Evolutionary conservation across 2,797 vertebrate genomes (phyloP).

Genomic region (Cossypha niveicapilla): DNA sequence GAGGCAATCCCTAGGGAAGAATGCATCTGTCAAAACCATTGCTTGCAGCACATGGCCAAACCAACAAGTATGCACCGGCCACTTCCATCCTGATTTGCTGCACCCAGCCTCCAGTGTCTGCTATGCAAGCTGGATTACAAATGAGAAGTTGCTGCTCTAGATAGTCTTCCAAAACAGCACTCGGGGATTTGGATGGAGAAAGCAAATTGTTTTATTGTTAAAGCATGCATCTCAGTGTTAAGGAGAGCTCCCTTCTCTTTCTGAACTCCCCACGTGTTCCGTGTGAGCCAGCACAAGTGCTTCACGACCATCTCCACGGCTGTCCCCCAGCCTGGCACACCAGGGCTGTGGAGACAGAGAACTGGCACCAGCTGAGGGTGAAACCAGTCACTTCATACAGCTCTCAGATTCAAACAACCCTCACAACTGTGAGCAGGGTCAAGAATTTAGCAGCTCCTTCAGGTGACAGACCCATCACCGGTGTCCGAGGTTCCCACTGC

Average conservation of each 20-base stretch:
- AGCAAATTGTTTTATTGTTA: neutral
- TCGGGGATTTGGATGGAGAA: neutral
- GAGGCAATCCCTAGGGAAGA: constrained; percentile 33
- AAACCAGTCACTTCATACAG: neutral
- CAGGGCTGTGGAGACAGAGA: fast-evolving
- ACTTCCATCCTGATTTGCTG: neutral
- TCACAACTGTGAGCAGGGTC: neutral
- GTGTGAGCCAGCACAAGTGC: neutral
- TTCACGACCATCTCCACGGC: fast-evolving
- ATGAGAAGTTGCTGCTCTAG: neutral
- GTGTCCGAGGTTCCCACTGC: fast-evolving
- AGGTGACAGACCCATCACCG: fast-evolving
- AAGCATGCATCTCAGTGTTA: neutral
- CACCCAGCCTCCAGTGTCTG: neutral
- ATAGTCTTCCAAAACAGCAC: neutral
- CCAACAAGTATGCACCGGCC: neutral
- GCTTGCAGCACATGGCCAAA: neutral
- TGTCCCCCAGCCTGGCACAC: fast-evolving
- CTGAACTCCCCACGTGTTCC: neutral
- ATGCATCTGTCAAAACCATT: constrained; percentile 50
- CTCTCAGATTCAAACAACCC: neutral
- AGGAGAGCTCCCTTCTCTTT: neutral
- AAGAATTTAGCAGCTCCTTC: neutral
- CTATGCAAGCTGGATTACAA: neutral
- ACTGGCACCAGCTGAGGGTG: neutral